phyloP scores from a whole-genome alignment of 1,140 invertebrate species.

The Tetramorium alpestre region DNA sequence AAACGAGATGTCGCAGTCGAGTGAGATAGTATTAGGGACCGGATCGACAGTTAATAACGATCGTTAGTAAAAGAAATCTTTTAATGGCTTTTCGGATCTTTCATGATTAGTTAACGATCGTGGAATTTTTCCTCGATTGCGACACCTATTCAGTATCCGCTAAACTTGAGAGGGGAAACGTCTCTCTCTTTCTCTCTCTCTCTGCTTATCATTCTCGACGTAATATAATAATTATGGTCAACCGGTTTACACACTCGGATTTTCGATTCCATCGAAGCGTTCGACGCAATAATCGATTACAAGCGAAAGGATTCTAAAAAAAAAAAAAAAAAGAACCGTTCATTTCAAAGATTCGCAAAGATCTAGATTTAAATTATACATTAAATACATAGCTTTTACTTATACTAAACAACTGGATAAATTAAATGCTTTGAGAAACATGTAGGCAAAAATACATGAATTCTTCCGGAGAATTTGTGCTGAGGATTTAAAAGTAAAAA shows the following conservation, averaged over 20 bases:
- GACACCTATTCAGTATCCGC: slow-evolving; percentile 50
- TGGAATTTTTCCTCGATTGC: slow-evolving; percentile 65
- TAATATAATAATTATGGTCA: slow-evolving; percentile 50
- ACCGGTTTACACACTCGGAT: slow-evolving; percentile 69
- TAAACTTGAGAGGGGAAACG: slow-evolving; percentile 13
- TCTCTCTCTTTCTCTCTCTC: neutral
- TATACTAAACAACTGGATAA: neutral
- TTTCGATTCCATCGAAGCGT: slow-evolving; percentile 57
- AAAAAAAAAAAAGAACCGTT: neutral
- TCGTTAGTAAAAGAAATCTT: slow-evolving; percentile 7
- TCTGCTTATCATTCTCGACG: neutral
- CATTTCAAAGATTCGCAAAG: neutral
- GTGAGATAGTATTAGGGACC: neutral
- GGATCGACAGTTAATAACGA: neutral
- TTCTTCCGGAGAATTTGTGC: neutral
- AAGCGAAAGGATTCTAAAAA: neutral
- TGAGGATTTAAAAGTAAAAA: neutral
- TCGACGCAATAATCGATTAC: neutral
- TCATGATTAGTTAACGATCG: slow-evolving; percentile 40
- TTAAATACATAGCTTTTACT: neutral
- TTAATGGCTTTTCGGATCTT: neutral
- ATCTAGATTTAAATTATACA: neutral
- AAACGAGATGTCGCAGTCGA: neutral
- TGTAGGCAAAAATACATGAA: neutral
- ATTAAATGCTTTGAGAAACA: too few species aligned